Evolutionary conservation across 2,888 invertebrate genomes (phyloP), one percentile per base, ranked within the genome.

Genomic region (Leucophenga maculata): DNA sequence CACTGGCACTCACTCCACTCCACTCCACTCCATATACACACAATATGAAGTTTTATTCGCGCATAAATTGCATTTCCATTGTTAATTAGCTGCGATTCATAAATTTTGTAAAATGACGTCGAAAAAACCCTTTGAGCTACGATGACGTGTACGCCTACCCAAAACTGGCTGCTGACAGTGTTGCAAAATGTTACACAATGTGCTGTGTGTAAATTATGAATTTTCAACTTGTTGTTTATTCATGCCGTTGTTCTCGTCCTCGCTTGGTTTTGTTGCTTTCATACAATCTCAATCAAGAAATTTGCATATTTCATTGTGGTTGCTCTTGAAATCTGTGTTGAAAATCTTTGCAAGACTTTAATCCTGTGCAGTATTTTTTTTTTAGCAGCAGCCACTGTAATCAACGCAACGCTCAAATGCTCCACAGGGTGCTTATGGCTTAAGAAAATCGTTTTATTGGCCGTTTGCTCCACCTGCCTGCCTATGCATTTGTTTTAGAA

Each of bases 31-130:
- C 39, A 6, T 32, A 32, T 32, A 32, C 32, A 39, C 39, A 39
- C 39, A 11, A 9, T 8, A 39, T 39, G 11, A 39, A 39, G 39
- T n/a, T 16, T 20, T 20, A 8, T 39, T 73, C 76, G 52, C 68
- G 76, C 77, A 70, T 75, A 82, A 84, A 85, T 85, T 85, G 80
- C 81, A 82, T 77, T 83, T 78, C 76, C 78, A 82, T 79, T 85
- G 84, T 85, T 84, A 83, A 85, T 84, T 85, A 83, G 77, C 76
- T 74, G 81, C 76, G 73, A 78, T 82, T 77, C 74, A 77, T 79
- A 77, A 80, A 80, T 77, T 82, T 78, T 73, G 66, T 75, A 80
- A 72, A 46, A 22, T 59, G 46, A 4, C 39, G 20, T 6, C 14
- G 14, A 64, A 18, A 18, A 31, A 26, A 60, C 20, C 54, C 54